phyloP scores from a whole-genome alignment of 2,113 vertebrate genomes.

The Eira barbara region DNA sequence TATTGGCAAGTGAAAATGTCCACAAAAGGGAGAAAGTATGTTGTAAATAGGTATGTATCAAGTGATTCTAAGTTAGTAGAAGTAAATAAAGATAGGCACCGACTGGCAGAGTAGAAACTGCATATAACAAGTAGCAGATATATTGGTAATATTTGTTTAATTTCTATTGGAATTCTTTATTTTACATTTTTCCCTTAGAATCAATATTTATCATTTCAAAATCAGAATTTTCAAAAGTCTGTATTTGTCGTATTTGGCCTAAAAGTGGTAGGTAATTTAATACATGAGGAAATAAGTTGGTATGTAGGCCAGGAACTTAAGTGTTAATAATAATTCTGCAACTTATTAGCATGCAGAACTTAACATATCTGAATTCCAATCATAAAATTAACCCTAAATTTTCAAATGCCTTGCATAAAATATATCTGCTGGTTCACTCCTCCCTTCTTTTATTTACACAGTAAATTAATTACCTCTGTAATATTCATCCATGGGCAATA shows the following conservation, averaged over 20 bases:
- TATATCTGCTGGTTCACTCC: neutral
- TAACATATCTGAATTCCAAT: neutral
- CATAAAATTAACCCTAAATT: neutral
- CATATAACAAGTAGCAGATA: neutral
- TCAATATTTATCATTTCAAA: neutral
- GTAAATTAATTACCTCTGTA: neutral
- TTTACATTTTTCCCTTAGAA: neutral
- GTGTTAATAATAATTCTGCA: neutral
- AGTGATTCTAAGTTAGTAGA: neutral
- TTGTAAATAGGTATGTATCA: neutral
- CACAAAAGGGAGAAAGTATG: neutral
- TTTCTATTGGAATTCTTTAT: neutral
- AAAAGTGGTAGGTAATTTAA: neutral
- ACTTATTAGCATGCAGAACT: neutral
- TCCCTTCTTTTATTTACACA: neutral
- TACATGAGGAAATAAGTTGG: neutral
- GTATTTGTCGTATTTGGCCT: neutral
- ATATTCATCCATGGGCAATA: neutral
- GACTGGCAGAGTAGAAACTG: neutral
- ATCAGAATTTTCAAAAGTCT: neutral
- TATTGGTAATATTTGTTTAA: neutral
- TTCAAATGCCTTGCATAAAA: neutral
- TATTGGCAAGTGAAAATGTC: neutral
- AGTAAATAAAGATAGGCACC: neutral
- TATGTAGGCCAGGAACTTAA: neutral